Conservation (phyloP, 2,113 vertebrate species). For the Ovibos moschatus region DNA sequence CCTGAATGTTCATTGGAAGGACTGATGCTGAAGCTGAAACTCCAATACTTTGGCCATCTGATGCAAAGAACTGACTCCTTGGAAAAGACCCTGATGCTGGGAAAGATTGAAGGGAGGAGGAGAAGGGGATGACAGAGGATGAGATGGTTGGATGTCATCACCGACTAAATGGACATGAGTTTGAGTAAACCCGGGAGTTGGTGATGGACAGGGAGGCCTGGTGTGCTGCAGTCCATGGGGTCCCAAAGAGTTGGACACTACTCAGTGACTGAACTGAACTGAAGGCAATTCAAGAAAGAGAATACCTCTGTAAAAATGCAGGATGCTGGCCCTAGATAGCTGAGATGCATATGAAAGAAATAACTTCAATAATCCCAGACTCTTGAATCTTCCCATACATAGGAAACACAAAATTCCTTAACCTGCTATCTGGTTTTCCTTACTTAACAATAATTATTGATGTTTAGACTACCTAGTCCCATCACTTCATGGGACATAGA, state of each 20-base stretch:
- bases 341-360: neutral
- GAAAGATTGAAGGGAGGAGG: neutral
- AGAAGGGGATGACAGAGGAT: neutral
- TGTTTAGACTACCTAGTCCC: neutral
- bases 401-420: neutral
- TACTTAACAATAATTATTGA: neutral
- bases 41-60: neutral
- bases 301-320: neutral
- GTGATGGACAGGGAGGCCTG: neutral
- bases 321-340: neutral
- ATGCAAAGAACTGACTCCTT: neutral
- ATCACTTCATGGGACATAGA: too few relatives aligned
- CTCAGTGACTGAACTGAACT: neutral
- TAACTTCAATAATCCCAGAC: neutral
- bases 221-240: neutral
- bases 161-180: neutral
- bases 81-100: neutral
- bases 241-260: rapidly evolving
- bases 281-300: neutral
- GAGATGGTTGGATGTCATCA: neutral
- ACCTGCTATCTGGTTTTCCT: neutral
- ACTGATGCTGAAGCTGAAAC: neutral
- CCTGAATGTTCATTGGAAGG: neutral
- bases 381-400: neutral
- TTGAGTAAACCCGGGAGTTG: neutral